Base-by-base conservation (phyloP, 2,888 invertebrate species). In the Peribatodes rhomboidaria region DNA sequence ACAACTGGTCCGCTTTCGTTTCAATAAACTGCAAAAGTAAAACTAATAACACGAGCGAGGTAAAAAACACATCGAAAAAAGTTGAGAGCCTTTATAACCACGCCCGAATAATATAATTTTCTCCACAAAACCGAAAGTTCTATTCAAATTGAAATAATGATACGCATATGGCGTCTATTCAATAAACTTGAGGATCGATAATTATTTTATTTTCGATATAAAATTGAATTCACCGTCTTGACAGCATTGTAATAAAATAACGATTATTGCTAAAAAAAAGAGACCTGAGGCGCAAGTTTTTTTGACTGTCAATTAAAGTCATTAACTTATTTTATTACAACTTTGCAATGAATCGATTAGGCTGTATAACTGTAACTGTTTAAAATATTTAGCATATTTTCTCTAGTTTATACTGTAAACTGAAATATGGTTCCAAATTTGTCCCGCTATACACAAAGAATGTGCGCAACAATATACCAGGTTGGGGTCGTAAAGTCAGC, bases 61-160 rank as follows among this genome's bases (percentile, higher is more conserved):
- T 50, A 61, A 71, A 77, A 77, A 68, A 60, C 57, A 67, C 73
- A 69, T 74, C 71, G 55, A 68, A 79, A 81, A 81, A 79, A 80
- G 41, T 42, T n/a, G 18, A 53, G 22, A 79, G 71, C 71, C 78
- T 76, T 79, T 78, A 76, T 76, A 79, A 72, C 72, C 70, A 76
- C 77, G 74, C 75, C 78, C 74, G 77, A 82, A 84, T 85, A 84
- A 89, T 87, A 87, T 80, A 85, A 86, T 86, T 87, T 86, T 77
- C 78, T 80, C 76, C 67, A 78, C 78, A 82, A 85, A 85, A 85
- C 78, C 73, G 78, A 82, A 85, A 78, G 78, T 76, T 76, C 74
- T 72, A 82, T 87, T 87, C 82, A 84, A 72, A 67, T 66, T 70
- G 59, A 74, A 70, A 83, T 86, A 88, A 90, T 86, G 76, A 82